A percentile compares a stretch with the other conserved stretches of the same genome.
Evolutionary conservation across 1,140 invertebrate genomes (phyloP).

Genomic region (Brachionus calyciflorus): DNA sequence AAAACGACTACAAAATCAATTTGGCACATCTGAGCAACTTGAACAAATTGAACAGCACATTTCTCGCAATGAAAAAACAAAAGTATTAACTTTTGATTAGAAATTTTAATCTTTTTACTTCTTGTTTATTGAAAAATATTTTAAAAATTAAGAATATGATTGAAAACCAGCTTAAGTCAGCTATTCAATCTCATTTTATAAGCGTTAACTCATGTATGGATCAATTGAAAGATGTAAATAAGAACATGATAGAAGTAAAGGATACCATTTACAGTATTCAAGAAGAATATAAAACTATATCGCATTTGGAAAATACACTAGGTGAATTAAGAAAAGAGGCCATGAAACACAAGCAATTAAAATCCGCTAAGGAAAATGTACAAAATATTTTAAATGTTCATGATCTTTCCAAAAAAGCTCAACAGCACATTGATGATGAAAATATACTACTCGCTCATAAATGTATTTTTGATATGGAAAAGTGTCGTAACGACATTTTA

Average conservation of each 20-base stretch:
- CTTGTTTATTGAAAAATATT: not conserved
- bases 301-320: slow-evolving; percentile 41
- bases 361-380: slow-evolving; percentile 41
- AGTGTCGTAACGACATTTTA: slow-evolving; percentile 33
- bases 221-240: slow-evolving; percentile 11
- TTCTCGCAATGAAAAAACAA: not conserved
- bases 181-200: slow-evolving; percentile 44
- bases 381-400: slow-evolving; percentile 41
- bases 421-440: slow-evolving; percentile 23
- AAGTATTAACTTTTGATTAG: slow-evolving; percentile 5
- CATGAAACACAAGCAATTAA: slow-evolving; percentile 6
- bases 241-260: slow-evolving; percentile 29
- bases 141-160: slow-evolving; percentile 15
- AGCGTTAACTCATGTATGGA: slow-evolving; percentile 43
- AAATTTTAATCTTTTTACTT: not conserved
- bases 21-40: slow-evolving; percentile 29
- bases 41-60: slow-evolving; percentile 46
- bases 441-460: slow-evolving; percentile 43
- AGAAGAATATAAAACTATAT: slow-evolving; percentile 33
- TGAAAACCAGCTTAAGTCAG: slow-evolving; percentile 32
- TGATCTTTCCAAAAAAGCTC: slow-evolving; percentile 18
- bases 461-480: slow-evolving; percentile 43
- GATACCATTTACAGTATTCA: slow-evolving; percentile 28
- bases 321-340: slow-evolving; percentile 38
- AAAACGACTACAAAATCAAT: slow-evolving; percentile 6